Conservation (phyloP, 2,797 vertebrate species). For the Myotis myotis region DNA sequence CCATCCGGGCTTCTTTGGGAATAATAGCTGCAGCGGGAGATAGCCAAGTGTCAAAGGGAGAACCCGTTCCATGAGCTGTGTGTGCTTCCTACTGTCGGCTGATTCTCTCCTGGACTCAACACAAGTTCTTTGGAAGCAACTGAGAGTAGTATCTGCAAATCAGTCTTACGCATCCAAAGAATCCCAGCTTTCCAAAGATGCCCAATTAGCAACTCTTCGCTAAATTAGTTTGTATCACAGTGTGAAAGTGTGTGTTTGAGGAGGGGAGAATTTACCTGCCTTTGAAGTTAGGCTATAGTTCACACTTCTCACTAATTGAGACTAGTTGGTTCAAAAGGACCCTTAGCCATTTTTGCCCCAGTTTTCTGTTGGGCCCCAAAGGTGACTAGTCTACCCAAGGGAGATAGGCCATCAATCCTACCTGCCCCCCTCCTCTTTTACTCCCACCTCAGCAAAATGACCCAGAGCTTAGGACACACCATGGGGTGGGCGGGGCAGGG, state of each 20-base stretch:
- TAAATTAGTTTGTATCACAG: not conserved
- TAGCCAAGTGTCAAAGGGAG: not conserved
- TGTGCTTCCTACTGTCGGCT: fast-evolving
- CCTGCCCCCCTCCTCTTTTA: not conserved
- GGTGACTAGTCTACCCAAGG: not conserved
- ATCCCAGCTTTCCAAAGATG: not conserved
- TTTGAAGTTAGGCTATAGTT: not conserved
- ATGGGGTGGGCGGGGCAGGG: not conserved
- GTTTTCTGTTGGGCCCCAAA: not conserved
- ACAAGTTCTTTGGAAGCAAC: not conserved
- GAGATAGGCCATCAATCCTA: not conserved
- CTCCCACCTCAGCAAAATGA: not conserved
- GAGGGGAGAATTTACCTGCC: not conserved
- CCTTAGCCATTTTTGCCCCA: not conserved
- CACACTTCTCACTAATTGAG: not conserved
- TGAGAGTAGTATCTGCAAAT: not conserved
- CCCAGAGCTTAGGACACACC: not conserved
- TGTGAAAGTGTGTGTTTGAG: not conserved
- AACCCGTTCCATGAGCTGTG: fast-evolving
- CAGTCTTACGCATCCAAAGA: not conserved
- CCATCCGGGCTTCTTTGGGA: not conserved
- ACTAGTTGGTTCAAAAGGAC: not conserved
- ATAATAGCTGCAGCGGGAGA: not conserved
- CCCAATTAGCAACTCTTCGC: conserved; percentile 4
- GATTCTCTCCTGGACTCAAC: not conserved